Evolutionary conservation across 2,888 invertebrate species (phyloP).

Genomic region (Aromia moschata): DNA sequence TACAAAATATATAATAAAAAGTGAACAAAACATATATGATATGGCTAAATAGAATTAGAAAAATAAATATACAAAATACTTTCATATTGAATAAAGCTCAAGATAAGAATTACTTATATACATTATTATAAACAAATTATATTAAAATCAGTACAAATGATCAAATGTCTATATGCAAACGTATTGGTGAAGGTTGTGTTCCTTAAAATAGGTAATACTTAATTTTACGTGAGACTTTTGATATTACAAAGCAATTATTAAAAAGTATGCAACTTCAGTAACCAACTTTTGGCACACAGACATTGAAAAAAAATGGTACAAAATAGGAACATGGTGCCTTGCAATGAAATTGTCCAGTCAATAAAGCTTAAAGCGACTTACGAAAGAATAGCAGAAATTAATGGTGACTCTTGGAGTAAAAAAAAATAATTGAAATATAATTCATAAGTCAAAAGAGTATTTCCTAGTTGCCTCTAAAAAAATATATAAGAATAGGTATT

Average conservation of each 20-base stretch:
- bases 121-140: slow-evolving; percentile 24
- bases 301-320: slow-evolving; percentile 14
- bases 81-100: slow-evolving; percentile 41
- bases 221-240: background rate
- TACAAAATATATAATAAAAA: slow-evolving; percentile 42
- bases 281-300: slow-evolving; percentile 31
- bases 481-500: too few species aligned
- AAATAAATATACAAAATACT: slow-evolving; percentile 43
- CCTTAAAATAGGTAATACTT: slow-evolving; percentile 1
- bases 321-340: slow-evolving; percentile 4
- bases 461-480: too few species aligned
- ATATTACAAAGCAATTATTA: background rate
- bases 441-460: too few species aligned
- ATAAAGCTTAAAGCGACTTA: slow-evolving; percentile 17
- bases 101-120: slow-evolving; percentile 35
- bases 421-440: too few species aligned
- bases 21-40: slow-evolving; percentile 38
- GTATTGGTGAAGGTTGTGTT: slow-evolving; percentile 2
- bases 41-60: slow-evolving; percentile 40
- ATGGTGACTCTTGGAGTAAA: slow-evolving; percentile 22
- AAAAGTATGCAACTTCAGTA: slow-evolving; percentile 7
- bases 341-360: slow-evolving; percentile 12
- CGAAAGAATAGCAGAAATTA: background rate
- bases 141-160: slow-evolving; percentile 28
- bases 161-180: slow-evolving; percentile 24